A percentile compares a stretch with the other conserved stretches of the same genome.
phyloP scores from a whole-genome alignment of 2,797 vertebrate genomes.

The Petrocephalus schoutedeni region DNA sequence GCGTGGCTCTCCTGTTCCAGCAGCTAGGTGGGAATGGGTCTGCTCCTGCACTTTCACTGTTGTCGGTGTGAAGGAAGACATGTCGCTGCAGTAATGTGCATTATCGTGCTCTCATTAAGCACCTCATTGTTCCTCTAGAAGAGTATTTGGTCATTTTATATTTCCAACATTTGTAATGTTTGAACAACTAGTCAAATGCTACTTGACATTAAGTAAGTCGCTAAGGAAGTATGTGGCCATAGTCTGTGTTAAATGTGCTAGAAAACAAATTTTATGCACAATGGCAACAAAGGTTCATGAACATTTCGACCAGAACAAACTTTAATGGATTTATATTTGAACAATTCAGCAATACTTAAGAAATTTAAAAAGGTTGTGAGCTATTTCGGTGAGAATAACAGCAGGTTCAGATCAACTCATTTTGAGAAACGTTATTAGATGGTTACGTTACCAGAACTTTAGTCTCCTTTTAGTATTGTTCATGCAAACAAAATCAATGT shows the following conservation, averaged over 20 bases:
- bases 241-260: background rate
- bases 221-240: background rate
- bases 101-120: background rate
- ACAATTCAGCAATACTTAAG: background rate
- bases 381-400: background rate
- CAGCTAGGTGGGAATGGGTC: conserved; percentile 78
- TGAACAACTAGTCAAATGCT: background rate
- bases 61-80: background rate
- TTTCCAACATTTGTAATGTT: background rate
- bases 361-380: background rate
- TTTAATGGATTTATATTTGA: background rate
- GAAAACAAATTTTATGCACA: background rate
- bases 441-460: background rate
- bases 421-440: background rate
- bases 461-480: background rate
- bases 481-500: background rate
- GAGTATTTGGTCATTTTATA: background rate
- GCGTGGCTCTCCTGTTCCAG: conserved; percentile 92
- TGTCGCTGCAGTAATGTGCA: background rate
- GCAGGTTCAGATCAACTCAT: background rate
- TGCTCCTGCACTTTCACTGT: background rate
- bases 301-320: background rate
- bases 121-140: background rate
- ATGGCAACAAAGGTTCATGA: background rate
- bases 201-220: background rate